phyloP scores from a whole-genome alignment of 2,113 vertebrate species.

The Carlito syrichta region DNA sequence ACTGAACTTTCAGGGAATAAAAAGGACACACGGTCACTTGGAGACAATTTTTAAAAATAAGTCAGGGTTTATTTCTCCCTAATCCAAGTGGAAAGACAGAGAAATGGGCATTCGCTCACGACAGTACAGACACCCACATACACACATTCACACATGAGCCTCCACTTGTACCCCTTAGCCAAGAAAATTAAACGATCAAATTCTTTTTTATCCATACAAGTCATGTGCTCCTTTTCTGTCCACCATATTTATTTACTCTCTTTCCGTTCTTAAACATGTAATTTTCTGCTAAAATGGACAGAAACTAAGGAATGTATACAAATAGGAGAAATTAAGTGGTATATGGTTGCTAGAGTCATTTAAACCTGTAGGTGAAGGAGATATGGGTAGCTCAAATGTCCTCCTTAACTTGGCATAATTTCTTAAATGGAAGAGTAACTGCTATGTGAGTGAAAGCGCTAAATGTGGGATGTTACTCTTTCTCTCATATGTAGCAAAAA shows the following conservation, averaged over 20 bases:
- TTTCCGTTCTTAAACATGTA: not conserved
- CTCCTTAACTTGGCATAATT: not conserved
- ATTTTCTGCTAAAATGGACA: not conserved
- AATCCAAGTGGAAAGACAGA: not conserved
- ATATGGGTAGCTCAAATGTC: not conserved
- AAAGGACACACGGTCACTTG: not conserved
- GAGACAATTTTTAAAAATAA: conserved; percentile 2
- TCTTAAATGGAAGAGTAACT: not conserved
- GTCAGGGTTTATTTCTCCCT: not conserved
- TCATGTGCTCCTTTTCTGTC: not conserved
- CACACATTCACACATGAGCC: not conserved
- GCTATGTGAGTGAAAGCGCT: not conserved
- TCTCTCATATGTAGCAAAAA: not conserved
- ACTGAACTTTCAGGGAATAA: not conserved
- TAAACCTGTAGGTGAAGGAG: not conserved
- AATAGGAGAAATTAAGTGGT: not conserved
- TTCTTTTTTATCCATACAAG: not conserved
- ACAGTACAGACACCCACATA: not conserved
- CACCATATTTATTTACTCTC: not conserved
- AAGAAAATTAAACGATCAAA: not conserved
- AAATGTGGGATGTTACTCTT: not conserved
- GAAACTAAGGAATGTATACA: not conserved
- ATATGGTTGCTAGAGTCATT: no score
- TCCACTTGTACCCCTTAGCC: not conserved
- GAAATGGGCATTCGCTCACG: not conserved